Percentiles rank a stretch among this genome's conserved stretches.
Evolutionary conservation across 2,888 invertebrate genomes (phyloP).

Genomic region (Cryptocheilus praepositus): DNA sequence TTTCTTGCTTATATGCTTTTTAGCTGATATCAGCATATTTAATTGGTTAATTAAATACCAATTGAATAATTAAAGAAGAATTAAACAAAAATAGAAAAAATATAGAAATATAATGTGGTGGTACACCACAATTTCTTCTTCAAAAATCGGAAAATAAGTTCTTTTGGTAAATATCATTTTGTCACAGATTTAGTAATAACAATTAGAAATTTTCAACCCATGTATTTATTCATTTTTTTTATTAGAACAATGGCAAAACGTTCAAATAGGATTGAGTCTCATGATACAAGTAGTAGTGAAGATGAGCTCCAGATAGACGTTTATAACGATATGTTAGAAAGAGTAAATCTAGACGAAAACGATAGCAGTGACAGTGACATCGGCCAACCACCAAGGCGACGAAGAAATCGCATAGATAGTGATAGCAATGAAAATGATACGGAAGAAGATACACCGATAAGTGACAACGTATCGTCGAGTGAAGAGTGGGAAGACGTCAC

Average conservation of each 20-base stretch:
- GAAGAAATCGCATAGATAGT: constrained; percentile 5
- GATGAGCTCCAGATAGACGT: constrained; percentile 14
- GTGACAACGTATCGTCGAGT: constrained; percentile 4
- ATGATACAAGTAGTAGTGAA: constrained; percentile 14
- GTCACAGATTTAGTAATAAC: constrained; percentile 5
- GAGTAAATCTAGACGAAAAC: constrained; percentile 3
- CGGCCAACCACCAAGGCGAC: not conserved
- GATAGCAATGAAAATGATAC: constrained; percentile 3
- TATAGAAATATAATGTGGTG: no score
- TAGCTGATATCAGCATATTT: no score
- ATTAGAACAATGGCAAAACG: constrained; percentile 18
- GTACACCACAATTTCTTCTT: no score
- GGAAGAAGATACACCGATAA: not conserved
- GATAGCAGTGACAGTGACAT: constrained; percentile 7
- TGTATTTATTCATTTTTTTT: constrained; percentile 19
- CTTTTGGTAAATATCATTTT: constrained; percentile 12
- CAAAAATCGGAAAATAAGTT: no score
- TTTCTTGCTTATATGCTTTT: no score
- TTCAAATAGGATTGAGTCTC: constrained; percentile 14
- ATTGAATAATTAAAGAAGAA: no score
- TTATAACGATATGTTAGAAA: constrained; percentile 13
- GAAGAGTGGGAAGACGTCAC: constrained; percentile 9
- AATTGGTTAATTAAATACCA: not conserved
- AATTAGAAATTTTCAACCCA: constrained; percentile 19
- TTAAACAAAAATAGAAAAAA: no score